Evolutionary conservation across 2,797 vertebrate species (phyloP).

Genomic region (Coregonus ussuriensis): DNA sequence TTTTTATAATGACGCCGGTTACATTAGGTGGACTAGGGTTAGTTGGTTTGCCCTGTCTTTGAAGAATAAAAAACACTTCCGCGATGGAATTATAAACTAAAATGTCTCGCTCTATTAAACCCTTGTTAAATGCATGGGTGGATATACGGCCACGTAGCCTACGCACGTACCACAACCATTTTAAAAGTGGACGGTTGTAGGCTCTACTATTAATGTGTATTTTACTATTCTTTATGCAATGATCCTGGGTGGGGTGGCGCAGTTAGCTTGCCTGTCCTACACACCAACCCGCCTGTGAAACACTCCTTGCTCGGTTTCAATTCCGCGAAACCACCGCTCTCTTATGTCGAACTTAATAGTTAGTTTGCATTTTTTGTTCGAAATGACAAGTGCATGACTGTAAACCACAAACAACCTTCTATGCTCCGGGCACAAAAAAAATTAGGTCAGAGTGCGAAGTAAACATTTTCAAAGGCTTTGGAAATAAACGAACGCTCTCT

Average conservation of each 20-base stretch:
- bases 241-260: slow-evolving; percentile 72
- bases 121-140: slow-evolving; percentile 34
- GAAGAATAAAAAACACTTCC: slow-evolving; percentile 62
- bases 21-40: slow-evolving; percentile 16
- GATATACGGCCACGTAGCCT: not conserved
- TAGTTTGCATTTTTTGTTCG: slow-evolving; percentile 51
- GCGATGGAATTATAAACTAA: slow-evolving; percentile 60
- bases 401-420: not conserved
- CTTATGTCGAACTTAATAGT: slow-evolving; percentile 50
- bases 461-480: slow-evolving; percentile 63
- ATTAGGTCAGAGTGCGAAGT: slow-evolving; percentile 64
- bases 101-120: not conserved
- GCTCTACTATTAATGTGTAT: slow-evolving; percentile 9
- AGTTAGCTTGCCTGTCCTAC: slow-evolving; percentile 63
- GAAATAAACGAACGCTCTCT: slow-evolving; percentile 49
- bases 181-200: not conserved
- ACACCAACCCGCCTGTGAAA: slow-evolving; percentile 60
- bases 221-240: slow-evolving; percentile 18
- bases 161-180: not conserved
- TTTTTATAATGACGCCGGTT: slow-evolving; percentile 13
- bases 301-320: slow-evolving; percentile 65
- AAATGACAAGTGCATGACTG: slow-evolving; percentile 53
- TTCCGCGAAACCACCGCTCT: slow-evolving; percentile 55
- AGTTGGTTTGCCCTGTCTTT: slow-evolving; percentile 41
- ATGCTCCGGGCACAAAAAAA: slow-evolving; percentile 36